Base-by-base conservation (phyloP, 2,888 invertebrate species). In the Spodoptera exigua region DNA sequence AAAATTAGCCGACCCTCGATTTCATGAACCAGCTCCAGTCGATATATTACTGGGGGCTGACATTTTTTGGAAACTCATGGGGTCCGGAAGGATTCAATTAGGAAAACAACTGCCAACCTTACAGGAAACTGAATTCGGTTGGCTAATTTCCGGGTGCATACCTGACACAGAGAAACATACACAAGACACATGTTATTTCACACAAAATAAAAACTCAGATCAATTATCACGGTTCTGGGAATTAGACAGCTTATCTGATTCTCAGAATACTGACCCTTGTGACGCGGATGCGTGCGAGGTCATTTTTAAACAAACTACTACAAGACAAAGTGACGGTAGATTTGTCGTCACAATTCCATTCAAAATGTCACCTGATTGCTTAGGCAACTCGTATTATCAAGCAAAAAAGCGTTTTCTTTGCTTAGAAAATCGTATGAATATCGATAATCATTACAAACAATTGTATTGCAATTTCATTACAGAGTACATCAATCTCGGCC, bases 401-500 rank as follows among this genome's bases (percentile, higher is more conserved):
- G 48, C 48, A 1, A 48, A 48, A 39, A 48, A 37, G 13, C 18
- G 48, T 4, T 48, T 48, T 39, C 13, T 18, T n/a, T 48, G n/a
- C 3, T 2, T 39, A 39, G 48, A 48, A 48, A 35, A 36, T n/a
- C 35, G 46, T 2, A 12, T 48, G 21, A 39, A 48, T 21, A 10
- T 10, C 2, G 9, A 21, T 11, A 21, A 2, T 13, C 9, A 4
- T 11, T 48, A 48, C n/a, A 48, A 48, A 48, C 48, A 39, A 37
- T 7, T 4, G 9, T 48, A 48, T n/a, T 21, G n/a, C 1, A 14
- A 48, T 12, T 48, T 48, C 21, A 48, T 48, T 3, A 48, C 18
- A 13, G 48, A 48, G 11, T 48, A 39, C 39, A 39, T 21, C 4
- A 2, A 13, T 1, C 27, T 39, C 2, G 48, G 48, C 14, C 48